Base-by-base conservation (phyloP, 2,113 vertebrate species). In the Mirza zaza region DNA sequence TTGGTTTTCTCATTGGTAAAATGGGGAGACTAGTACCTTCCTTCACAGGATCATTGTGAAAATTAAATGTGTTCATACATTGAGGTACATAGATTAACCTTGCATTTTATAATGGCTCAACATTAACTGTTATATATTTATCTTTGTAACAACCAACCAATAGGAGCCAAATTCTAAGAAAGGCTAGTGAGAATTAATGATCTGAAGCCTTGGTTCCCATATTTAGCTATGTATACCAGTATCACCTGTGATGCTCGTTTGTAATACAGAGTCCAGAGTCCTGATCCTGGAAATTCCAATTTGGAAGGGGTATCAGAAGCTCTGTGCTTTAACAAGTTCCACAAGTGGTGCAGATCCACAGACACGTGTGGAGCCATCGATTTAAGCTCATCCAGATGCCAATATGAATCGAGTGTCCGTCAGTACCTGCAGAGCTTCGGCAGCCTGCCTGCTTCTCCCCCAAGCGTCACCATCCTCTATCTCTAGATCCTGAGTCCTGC, bases 1-100 rank as follows among this genome's bases (percentile, higher is more conserved):
- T 97, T 42, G 76, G 17, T 89, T 88, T 75, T 20, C 27, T 89
- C 59, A 57, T 85, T 84, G 96, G 63, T 80, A 84, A 96, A 90
- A 67, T n/a, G n/a, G 48, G 5, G 45, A 86, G 75, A 63, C 48
- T 18, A 82, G 34, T 87, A 34, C 39, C 68, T 96, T 96, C 50
- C 13, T 95, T 95, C 29, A 8, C 14, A 70, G 32, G 20, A 18
- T 70, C 57, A 77, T n/a, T 91, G 55, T 76, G 70, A 92, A 88
- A 86, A 84, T 77, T 87, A 39, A 77, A 75, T 80, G 32, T 91
- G 27, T 90, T 83, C 59, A 63, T 67, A 59, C 8, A 36, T 36
- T 42, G 39, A 63, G 83, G 14, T 52, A 76, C 34, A 83, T 27
- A 80, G 21, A 48, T 77, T 61, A 70, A 39, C 17, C 36, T 89